A percentile compares a stretch with the other conserved stretches of the same genome.
Evolutionary conservation across 2,888 invertebrate species (phyloP).

Genomic region (Nysson spinosus): DNA sequence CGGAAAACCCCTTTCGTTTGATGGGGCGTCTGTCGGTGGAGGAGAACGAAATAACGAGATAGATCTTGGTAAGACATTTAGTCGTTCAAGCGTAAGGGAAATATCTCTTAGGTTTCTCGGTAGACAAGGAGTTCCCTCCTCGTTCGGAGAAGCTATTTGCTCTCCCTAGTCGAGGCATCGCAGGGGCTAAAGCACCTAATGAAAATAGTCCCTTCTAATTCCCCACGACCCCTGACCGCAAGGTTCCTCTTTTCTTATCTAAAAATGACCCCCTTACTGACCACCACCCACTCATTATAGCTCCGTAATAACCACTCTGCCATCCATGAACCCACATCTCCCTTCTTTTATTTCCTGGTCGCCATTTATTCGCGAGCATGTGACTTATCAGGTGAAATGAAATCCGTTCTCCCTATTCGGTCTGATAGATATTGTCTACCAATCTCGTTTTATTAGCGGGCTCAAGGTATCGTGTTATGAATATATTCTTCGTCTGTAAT

Average conservation of each 20-base stretch:
- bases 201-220: conserved; percentile 72
- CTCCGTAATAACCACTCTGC: conserved; percentile 66
- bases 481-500: too few relatives aligned
- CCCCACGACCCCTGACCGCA: conserved; percentile 68
- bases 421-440: too few relatives aligned
- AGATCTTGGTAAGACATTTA: conserved; percentile 37
- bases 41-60: conserved; percentile 29
- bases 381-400: conserved; percentile 34
- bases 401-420: too few relatives aligned
- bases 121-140: background rate
- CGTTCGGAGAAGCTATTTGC: conserved; percentile 23
- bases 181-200: conserved; percentile 63
- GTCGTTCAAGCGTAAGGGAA: conserved; percentile 38
- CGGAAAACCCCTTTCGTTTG: conserved; percentile 22
- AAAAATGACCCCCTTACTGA: conserved; percentile 59
- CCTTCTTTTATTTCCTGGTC: conserved; percentile 17
- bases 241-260: conserved; percentile 63
- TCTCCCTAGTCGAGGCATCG: conserved; percentile 3
- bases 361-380: conserved; percentile 14
- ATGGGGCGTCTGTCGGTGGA: conserved; percentile 4
- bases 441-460: too few relatives aligned
- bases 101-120: conserved; percentile 41
- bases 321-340: conserved; percentile 30
- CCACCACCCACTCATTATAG: conserved; percentile 65
- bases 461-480: too few relatives aligned